Evolutionary conservation across 2,797 vertebrate species (phyloP).

Genomic region (Mormyrus proboscirostris): DNA sequence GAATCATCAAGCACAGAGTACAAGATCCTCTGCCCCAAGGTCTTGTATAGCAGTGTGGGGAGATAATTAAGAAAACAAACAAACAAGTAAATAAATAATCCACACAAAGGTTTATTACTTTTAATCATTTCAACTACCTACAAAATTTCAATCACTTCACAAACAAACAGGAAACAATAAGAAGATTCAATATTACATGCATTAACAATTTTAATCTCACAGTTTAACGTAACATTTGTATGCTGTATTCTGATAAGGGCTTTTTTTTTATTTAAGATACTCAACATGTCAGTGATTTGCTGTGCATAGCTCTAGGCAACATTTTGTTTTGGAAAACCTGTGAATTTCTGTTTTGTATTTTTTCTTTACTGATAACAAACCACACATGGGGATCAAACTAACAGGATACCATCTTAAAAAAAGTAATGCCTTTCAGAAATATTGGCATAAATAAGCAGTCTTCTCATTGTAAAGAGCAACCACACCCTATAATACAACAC

Average conservation of each 20-base stretch:
- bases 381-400: constrained; percentile 83
- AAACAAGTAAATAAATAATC: neutral
- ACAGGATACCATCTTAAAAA: constrained; percentile 91
- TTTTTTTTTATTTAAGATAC: constrained; percentile 79
- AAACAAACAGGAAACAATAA: constrained; percentile 96
- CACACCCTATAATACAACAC: constrained; percentile 84
- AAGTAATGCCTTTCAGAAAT: constrained; percentile 93
- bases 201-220: constrained; percentile 95
- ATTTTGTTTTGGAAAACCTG: constrained; percentile 37
- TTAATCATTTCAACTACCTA: constrained; percentile 99
- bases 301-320: constrained; percentile 99
- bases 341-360: constrained; percentile 47
- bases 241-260: constrained; percentile 92
- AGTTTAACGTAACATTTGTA: constrained; percentile 72
- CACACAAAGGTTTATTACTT: constrained; percentile 75
- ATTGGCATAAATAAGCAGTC: constrained; percentile 82
- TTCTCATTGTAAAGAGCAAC: constrained; percentile 72
- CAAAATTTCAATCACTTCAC: constrained; percentile 99
- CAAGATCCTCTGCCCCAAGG: neutral
- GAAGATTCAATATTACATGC: constrained; percentile 96
- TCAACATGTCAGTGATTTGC: constrained; percentile 94
- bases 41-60: neutral
- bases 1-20: neutral
- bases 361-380: constrained; percentile 82
- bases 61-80: neutral